Percentiles rank a stretch among this genome's conserved stretches.
These are phyloP conservation scores for Corythaeola cristata DNA, from an alignment of 2,113 vertebrate genomes.

Conservation along the genomic window DNA sequence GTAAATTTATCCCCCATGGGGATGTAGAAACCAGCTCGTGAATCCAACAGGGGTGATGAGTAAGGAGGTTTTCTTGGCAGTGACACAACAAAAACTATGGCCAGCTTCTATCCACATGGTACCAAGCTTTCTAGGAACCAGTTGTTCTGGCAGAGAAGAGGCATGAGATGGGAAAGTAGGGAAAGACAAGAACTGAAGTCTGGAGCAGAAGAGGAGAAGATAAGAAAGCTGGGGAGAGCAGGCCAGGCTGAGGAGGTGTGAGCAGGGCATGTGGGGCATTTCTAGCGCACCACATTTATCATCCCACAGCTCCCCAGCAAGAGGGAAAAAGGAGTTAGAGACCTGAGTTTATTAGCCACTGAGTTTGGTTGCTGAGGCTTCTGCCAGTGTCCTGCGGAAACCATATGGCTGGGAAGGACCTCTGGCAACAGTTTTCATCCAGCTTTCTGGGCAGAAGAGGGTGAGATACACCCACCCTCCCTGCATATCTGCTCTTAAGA, in stretches of 20 bases:
- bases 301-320: not conserved
- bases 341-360: not conserved
- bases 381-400: not conserved
- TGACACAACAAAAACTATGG: not conserved
- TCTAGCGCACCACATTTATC: not conserved
- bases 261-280: not conserved
- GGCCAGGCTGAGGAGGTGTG: not conserved
- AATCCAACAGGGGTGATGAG: not conserved
- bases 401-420: not conserved
- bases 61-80: not conserved
- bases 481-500: not conserved
- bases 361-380: not conserved
- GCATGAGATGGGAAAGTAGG: not conserved
- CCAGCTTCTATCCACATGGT: not conserved
- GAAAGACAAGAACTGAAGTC: not conserved
- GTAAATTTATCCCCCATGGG: not conserved
- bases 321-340: not conserved
- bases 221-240: not conserved
- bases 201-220: not conserved
- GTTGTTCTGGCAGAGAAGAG: not conserved
- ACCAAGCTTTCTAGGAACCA: not conserved
- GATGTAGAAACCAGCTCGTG: not conserved
- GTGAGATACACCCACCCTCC: not conserved
- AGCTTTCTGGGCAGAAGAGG: not conserved
- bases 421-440: not conserved